Evolutionary conservation across 1,140 invertebrate genomes (phyloP), one percentile per base, ranked within the genome.

Genomic region (Drosophila repletoides): DNA sequence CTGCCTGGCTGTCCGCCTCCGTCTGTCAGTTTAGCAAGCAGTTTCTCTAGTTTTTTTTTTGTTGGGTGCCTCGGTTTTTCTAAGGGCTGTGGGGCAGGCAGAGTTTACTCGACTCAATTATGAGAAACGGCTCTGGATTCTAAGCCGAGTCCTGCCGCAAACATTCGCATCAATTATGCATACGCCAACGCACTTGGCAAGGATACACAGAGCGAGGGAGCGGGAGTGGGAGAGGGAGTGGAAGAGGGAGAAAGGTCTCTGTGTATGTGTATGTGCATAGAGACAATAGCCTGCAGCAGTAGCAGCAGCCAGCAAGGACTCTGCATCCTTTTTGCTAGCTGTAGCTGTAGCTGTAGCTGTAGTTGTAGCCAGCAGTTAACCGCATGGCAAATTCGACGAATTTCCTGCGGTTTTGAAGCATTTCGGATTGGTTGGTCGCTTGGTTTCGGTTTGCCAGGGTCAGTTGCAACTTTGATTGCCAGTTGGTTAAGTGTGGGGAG

Each of bases 101-200:
- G 1, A 15, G 43, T 21, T 15, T 19, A 7, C 7, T 33, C 28
- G 67, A 74, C 71, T 74, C 68, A 74, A 74, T 73, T 73, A 73
- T 73, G 71, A 73, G 53, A 38, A 58, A 52, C 58, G 59, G 56
- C 48, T 38, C 46, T 31, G 24, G 43, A 33, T 72, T 66, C 71
- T 79, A 71, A 84, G 79, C 70, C 53, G 36, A 52, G 51, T 29
- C 17, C 56, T 60, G 77, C 77, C 84, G 64, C 83, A 88, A 88
- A 72, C 83, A 88, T 77, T 87, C 74, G 72, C 84, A 88, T 88
- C 84, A 88, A 88, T 88, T 88, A 88, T 88, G 74, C 84, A 88
- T 88, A 79, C 84, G 84, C 79, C 79, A 60, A 84, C 60, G 79
- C 74, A 73, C 52, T 55, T 14, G 60, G 34, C 52, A 48, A 24